These are phyloP conservation scores for Macroglossus sobrinus DNA, from an alignment of 2,113 vertebrate species.

Conservation along the genomic window DNA sequence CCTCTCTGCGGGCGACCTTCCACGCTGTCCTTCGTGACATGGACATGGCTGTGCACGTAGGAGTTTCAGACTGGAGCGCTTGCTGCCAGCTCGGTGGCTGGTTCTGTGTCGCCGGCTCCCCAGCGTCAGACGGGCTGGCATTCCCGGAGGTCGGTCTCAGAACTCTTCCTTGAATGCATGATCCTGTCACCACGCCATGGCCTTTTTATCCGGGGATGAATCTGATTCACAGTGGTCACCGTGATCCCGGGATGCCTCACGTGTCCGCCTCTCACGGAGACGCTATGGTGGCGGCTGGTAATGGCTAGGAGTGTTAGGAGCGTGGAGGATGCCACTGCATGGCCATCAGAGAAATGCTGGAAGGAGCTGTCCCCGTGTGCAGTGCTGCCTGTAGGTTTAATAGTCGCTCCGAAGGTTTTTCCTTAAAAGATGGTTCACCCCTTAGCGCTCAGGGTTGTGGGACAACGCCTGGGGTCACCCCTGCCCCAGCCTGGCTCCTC, in stretches of 20 bases:
- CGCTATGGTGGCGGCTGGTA: accelerated
- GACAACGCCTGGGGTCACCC: background rate
- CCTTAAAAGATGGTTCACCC: background rate
- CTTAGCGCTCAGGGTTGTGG: background rate
- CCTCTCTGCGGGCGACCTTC: background rate
- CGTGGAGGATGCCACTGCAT: accelerated
- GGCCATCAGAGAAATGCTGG: background rate
- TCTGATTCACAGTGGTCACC: background rate
- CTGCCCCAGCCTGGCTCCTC: accelerated
- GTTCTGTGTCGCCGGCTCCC: background rate
- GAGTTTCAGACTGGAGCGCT: background rate
- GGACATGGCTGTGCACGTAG: accelerated
- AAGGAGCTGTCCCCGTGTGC: background rate
- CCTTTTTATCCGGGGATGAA: background rate
- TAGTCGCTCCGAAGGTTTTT: background rate
- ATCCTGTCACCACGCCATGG: accelerated
- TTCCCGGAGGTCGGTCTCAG: background rate
- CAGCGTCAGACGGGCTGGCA: accelerated
- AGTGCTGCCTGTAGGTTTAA: background rate
- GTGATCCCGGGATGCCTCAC: background rate
- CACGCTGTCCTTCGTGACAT: background rate
- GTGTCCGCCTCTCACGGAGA: background rate
- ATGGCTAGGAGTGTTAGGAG: background rate
- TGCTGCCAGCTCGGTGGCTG: accelerated
- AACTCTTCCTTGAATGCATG: background rate